Percentiles rank a stretch among this genome's conserved stretches.
Evolutionary conservation across 2,797 vertebrate genomes (phyloP).

Genomic region (Ispidina picta): DNA sequence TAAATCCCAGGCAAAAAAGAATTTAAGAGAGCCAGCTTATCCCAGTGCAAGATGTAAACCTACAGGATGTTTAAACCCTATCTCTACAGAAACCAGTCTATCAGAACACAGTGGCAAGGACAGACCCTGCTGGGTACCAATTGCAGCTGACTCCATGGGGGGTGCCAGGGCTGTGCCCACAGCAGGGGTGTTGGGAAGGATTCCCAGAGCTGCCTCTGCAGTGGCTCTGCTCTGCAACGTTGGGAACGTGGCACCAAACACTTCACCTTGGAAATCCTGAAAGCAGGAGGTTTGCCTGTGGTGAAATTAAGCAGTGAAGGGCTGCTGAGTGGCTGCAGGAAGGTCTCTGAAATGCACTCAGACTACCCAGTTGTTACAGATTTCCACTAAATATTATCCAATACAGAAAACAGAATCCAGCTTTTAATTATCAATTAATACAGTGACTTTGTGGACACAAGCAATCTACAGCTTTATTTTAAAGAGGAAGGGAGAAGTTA

Average conservation of each 20-base stretch:
- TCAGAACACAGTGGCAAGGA: not conserved
- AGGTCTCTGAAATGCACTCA: not conserved
- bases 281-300: not conserved
- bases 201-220: not conserved
- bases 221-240: not conserved
- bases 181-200: not conserved
- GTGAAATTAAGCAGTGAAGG: fast-evolving
- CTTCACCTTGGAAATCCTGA: not conserved
- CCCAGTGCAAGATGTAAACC: not conserved
- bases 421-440: not conserved
- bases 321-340: not conserved
- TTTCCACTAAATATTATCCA: not conserved
- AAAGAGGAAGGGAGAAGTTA: not conserved
- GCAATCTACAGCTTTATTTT: not conserved
- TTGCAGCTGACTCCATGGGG: fast-evolving
- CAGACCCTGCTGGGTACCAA: not conserved
- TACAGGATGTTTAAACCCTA: not conserved
- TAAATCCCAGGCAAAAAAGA: not conserved
- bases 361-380: fast-evolving
- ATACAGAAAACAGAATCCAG: not conserved
- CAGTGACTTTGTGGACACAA: not conserved
- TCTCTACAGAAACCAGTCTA: not conserved
- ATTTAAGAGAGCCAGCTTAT: not conserved
- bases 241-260: not conserved
- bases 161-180: not conserved